phyloP scores from a whole-genome alignment of 2,888 invertebrate species.

The Drosophila anceps region DNA sequence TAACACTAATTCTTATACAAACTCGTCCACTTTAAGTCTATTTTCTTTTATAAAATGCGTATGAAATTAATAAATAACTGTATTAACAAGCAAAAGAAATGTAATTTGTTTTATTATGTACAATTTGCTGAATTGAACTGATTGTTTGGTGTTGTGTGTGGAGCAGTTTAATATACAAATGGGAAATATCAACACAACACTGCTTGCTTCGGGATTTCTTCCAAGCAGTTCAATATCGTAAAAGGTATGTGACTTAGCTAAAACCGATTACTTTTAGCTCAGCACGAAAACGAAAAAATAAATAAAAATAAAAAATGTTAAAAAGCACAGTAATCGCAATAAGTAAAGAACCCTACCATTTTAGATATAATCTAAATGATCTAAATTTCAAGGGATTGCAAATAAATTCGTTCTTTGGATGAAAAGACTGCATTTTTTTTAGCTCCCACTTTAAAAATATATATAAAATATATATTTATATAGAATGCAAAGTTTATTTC shows the following conservation, averaged over 20 bases:
- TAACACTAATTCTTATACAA: slow-evolving; percentile 50
- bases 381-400: not conserved
- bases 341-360: not conserved
- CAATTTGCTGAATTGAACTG: not conserved
- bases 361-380: not conserved
- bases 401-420: not conserved
- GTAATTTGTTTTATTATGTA: not conserved
- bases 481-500: not conserved
- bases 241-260: not conserved
- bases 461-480: not conserved
- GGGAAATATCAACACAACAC: slow-evolving; percentile 1
- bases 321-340: not conserved
- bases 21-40: slow-evolving; percentile 71
- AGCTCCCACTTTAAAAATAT: not conserved
- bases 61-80: slow-evolving; percentile 61
- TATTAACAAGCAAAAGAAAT: slow-evolving; percentile 48
- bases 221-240: slow-evolving; percentile 30
- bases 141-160: not conserved
- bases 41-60: slow-evolving; percentile 59
- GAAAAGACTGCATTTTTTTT: no score
- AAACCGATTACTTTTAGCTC: slow-evolving; percentile 1
- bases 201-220: not conserved
- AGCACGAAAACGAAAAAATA: not conserved
- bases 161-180: not conserved
- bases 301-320: no score